These are phyloP conservation scores for Panzeria rudis DNA, from an alignment of 2,888 invertebrate genomes.

Conservation along the genomic window DNA sequence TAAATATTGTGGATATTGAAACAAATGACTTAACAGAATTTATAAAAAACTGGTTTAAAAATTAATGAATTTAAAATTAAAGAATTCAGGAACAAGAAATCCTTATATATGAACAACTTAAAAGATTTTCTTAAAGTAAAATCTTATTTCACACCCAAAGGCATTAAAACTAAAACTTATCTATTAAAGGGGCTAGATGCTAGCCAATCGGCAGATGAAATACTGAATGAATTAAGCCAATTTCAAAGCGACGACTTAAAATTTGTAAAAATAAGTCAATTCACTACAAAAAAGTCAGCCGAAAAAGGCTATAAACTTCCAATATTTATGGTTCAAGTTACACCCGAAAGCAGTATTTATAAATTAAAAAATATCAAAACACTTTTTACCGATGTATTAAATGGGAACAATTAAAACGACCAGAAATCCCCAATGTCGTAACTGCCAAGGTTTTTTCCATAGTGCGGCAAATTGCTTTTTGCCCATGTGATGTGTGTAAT, in stretches of 20 bases:
- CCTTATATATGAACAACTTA: background rate
- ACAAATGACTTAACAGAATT: background rate
- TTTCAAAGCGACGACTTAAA: background rate
- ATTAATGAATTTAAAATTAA: background rate
- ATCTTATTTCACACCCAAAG: background rate
- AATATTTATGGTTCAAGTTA: conserved; percentile 4
- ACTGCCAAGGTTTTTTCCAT: conserved; percentile 23
- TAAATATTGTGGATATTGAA: background rate
- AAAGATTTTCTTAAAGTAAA: conserved; percentile 1
- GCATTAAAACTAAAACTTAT: background rate
- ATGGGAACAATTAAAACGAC: conserved; percentile 14
- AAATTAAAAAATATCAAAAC: conserved; percentile 20
- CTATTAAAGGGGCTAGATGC: background rate
- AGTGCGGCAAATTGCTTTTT: conserved; percentile 21
- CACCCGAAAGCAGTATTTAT: background rate
- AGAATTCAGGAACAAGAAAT: background rate
- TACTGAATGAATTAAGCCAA: background rate
- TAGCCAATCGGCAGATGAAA: background rate
- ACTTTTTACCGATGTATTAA: background rate
- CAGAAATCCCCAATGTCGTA: conserved; percentile 28
- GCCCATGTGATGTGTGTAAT: conserved; percentile 5
- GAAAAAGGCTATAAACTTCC: background rate
- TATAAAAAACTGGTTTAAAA: background rate
- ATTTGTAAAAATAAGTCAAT: conserved; percentile 7
- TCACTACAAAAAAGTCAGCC: background rate